Evolutionary conservation across 2,888 invertebrate genomes (phyloP).

Genomic region (Melanchra persicariae): DNA sequence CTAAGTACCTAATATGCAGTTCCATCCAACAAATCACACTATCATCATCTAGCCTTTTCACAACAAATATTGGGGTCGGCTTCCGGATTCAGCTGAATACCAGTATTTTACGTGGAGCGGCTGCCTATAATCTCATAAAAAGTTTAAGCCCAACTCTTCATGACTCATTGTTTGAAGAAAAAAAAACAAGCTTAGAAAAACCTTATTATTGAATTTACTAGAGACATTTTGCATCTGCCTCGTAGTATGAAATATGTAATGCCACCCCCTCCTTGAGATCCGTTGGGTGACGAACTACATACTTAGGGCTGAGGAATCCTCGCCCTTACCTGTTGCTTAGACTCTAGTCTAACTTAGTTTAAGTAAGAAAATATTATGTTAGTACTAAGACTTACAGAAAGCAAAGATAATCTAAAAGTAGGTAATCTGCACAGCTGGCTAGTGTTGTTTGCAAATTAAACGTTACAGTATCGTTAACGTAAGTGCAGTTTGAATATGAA

Average conservation of each 20-base stretch:
- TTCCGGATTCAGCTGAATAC: too few species aligned
- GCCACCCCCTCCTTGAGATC: conserved; percentile 22
- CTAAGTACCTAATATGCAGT: too few species aligned
- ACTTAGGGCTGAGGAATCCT: conserved; percentile 18
- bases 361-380: conserved; percentile 30
- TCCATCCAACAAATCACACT: too few species aligned
- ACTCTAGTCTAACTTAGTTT: conserved; percentile 26
- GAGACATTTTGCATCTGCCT: conserved; percentile 25
- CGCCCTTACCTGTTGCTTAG: conserved; percentile 55
- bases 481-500: too few species aligned
- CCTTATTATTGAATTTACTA: neutral
- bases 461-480: too few species aligned
- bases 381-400: conserved; percentile 5
- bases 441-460: neutral
- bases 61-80: too few species aligned
- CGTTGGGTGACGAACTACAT: conserved; percentile 39
- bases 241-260: conserved; percentile 37
- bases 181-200: neutral
- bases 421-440: too few species aligned
- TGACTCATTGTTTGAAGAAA: neutral
- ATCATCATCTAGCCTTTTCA: too few species aligned
- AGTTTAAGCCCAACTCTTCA: neutral
- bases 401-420: neutral
- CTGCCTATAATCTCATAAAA: too few species aligned
- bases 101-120: too few species aligned